phyloP scores from a whole-genome alignment of 1,140 invertebrate species.

The Cydia splendana region DNA sequence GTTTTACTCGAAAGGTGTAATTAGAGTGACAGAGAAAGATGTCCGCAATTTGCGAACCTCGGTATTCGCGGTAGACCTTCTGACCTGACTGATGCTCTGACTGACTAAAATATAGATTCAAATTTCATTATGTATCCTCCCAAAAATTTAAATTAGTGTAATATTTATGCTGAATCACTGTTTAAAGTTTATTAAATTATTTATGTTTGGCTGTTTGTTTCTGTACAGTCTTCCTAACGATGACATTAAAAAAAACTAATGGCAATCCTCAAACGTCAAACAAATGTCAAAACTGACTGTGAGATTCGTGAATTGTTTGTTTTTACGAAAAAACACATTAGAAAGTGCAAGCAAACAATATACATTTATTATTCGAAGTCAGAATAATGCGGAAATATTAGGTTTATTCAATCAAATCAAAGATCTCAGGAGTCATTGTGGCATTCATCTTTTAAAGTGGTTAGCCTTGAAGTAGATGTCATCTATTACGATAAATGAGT shows the following conservation, averaged over 20 bases:
- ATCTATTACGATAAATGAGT: constrained; percentile 71
- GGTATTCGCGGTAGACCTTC: too few species aligned
- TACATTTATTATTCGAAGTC: constrained; percentile 51
- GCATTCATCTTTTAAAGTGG: constrained; percentile 66
- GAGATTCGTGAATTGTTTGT: constrained; percentile 74
- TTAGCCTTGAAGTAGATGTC: constrained; percentile 80
- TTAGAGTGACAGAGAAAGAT: too few species aligned
- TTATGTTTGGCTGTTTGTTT: constrained; percentile 7
- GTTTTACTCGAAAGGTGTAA: too few species aligned
- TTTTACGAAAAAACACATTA: constrained; percentile 72
- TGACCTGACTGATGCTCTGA: too few species aligned
- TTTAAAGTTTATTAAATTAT: too few species aligned
- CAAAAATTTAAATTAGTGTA: too few species aligned
- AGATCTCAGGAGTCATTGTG: constrained; percentile 52
- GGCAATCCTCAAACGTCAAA: constrained; percentile 60
- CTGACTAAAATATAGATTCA: too few species aligned
- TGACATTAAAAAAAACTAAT: constrained; percentile 41
- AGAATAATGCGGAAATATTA: constrained; percentile 46
- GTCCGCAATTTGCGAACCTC: too few species aligned
- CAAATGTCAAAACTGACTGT: constrained; percentile 52
- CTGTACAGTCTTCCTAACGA: neutral
- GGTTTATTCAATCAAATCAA: constrained; percentile 42
- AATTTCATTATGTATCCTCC: too few species aligned
- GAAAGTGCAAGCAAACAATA: constrained; percentile 68
- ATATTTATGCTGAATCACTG: too few species aligned